Evolutionary conservation across 2,888 invertebrate species (phyloP).

Genomic region (Ornithoptera alexandrae): DNA sequence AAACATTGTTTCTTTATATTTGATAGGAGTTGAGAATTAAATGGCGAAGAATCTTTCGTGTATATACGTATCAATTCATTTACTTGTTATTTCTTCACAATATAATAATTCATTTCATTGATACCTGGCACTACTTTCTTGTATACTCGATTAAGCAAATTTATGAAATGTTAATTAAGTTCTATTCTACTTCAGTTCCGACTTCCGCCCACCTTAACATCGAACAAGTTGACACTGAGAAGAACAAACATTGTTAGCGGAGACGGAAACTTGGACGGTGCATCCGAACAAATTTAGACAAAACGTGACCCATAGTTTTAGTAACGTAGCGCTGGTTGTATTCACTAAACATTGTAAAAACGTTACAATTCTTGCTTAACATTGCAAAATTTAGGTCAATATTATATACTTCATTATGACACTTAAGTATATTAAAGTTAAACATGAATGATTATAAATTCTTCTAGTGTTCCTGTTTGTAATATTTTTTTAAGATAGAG

Average conservation of each 20-base stretch:
- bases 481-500: too few species aligned
- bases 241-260: conserved; percentile 28
- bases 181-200: not conserved
- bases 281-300: conserved; percentile 25
- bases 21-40: too few species aligned
- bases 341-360: conserved; percentile 12
- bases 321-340: not conserved
- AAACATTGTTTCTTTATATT: too few species aligned
- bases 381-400: not conserved
- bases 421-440: too few species aligned
- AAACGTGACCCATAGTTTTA: conserved; percentile 21
- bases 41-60: too few species aligned
- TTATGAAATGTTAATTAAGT: not conserved
- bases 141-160: not conserved
- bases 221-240: conserved; percentile 11
- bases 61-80: too few species aligned
- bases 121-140: not conserved
- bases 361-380: conserved; percentile 16
- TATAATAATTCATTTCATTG: too few species aligned
- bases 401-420: not conserved
- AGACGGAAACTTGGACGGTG: conserved; percentile 24
- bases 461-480: too few species aligned
- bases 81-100: too few species aligned
- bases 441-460: too few species aligned
- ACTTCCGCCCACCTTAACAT: not conserved